Conservation (phyloP, 2,113 vertebrate species). For the Plotosus lineatus region DNA sequence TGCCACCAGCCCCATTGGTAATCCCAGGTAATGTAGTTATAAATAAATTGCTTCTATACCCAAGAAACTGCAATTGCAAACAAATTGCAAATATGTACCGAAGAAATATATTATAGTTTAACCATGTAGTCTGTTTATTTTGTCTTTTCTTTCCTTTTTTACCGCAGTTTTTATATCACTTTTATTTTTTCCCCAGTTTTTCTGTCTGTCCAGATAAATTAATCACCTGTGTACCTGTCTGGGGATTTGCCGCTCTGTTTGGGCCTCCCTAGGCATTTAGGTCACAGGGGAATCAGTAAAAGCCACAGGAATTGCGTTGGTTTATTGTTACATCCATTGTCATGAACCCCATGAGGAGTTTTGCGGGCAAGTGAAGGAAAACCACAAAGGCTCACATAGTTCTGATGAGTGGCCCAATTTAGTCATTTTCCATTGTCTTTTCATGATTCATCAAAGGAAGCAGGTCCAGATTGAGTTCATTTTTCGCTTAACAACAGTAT, state of each 20-base stretch:
- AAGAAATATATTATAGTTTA: too few species aligned
- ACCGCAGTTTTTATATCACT: too few species aligned
- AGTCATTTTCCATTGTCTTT: not conserved
- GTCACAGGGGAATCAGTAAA: not conserved
- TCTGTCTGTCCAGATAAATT: not conserved
- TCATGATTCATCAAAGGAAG: not conserved
- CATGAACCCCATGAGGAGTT: not conserved
- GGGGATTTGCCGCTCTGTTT: not conserved
- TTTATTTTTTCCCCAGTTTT: too few species aligned
- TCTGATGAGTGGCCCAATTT: not conserved
- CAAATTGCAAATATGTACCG: too few species aligned
- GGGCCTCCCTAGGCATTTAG: not conserved
- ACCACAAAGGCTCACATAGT: not conserved
- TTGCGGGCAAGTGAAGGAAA: not conserved
- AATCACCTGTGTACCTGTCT: not conserved
- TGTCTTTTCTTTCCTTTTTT: slow-evolving; percentile 2
- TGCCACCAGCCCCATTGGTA: too few species aligned
- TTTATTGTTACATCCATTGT: not conserved
- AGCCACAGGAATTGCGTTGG: not conserved
- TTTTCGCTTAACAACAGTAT: too few species aligned
- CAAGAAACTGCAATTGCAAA: too few species aligned
- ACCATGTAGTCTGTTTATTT: too few species aligned
- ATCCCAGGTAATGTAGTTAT: too few species aligned
- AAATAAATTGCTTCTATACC: too few species aligned
- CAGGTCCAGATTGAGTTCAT: slow-evolving; percentile 2